Evolutionary conservation across 2,113 vertebrate genomes (phyloP).

Genomic region (Ceuthmochares aereus): DNA sequence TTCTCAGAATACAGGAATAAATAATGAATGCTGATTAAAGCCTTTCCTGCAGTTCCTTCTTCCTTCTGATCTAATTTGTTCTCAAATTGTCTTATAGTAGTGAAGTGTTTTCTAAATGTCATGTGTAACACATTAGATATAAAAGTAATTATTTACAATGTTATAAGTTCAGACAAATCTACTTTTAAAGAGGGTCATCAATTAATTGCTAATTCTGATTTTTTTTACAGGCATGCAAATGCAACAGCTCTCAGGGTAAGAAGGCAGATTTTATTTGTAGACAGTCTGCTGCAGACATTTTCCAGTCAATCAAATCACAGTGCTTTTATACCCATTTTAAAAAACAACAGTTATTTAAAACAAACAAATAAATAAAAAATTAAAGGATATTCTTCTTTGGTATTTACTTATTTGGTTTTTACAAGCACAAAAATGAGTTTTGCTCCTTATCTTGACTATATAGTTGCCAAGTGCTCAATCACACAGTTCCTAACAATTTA

Average conservation of each 20-base stretch:
- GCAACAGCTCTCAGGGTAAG: neutral
- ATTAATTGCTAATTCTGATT: neutral
- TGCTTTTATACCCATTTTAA: neutral
- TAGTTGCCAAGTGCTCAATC: neutral
- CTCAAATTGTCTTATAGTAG: neutral
- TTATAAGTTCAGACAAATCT: neutral
- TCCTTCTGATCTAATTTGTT: constrained; percentile 28
- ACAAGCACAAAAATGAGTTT: neutral
- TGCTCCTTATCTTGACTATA: neutral
- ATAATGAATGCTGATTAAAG: constrained; percentile 42
- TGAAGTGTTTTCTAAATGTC: constrained; percentile 11
- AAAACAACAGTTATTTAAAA: neutral
- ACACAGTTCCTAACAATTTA: constrained; percentile 19
- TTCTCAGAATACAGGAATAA: neutral
- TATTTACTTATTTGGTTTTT: neutral
- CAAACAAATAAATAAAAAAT: neutral
- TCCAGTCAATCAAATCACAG: neutral
- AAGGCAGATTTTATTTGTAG: neutral
- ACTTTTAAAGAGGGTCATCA: neutral
- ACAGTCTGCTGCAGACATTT: neutral
- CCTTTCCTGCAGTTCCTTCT: neutral
- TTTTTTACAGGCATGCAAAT: neutral
- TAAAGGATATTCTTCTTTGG: neutral
- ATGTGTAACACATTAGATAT: neutral
- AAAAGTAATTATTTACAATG: neutral